These are phyloP conservation scores for Triplophysa yarkandensis DNA, from an alignment of 2,797 vertebrate genomes.

Conservation along the genomic window DNA sequence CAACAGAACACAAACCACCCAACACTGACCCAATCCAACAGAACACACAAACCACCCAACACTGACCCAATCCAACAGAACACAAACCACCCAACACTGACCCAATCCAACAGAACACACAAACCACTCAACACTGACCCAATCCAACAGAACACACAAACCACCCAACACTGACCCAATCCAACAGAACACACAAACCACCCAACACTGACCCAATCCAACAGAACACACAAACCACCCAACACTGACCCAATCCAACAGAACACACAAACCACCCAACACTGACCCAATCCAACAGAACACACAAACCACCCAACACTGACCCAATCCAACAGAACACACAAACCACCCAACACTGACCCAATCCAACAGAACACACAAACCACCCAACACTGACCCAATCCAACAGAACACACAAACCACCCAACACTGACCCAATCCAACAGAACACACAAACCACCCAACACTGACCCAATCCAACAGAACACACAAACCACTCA, in stretches of 20 bases:
- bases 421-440: constrained; percentile 56
- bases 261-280: no score
- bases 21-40: constrained; percentile 60
- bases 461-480: constrained; percentile 60
- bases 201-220: constrained; percentile 53
- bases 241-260: constrained; percentile 60
- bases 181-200: no score
- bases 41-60: no score
- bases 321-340: constrained; percentile 61
- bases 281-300: constrained; percentile 51
- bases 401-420: constrained; percentile 61
- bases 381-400: constrained; percentile 58
- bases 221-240: no score
- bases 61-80: constrained; percentile 51
- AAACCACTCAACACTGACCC: no score
- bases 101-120: constrained; percentile 61
- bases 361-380: constrained; percentile 47
- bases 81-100: no score
- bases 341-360: no score
- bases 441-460: no score
- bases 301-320: no score
- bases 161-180: constrained; percentile 59
- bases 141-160: constrained; percentile 45
- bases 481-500: no score
- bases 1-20: no score